A percentile compares a stretch with the other conserved stretches of the same genome.
These are phyloP conservation scores for Caenorhabditis panamensis DNA, from an alignment of 2,888 invertebrate genomes.

Conservation along the genomic window DNA sequence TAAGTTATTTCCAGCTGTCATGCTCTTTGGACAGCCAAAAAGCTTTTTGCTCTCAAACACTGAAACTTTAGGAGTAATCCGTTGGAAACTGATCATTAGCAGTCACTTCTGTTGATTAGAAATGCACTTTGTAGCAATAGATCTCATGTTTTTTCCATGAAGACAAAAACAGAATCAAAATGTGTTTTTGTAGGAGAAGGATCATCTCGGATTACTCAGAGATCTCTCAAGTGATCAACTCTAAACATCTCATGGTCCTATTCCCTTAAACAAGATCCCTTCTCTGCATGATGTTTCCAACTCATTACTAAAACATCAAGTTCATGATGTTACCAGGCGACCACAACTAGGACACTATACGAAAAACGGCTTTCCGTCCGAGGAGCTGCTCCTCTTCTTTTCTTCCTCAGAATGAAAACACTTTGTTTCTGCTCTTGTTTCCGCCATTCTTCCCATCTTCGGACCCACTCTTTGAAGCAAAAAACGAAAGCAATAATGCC, in stretches of 20 bases:
- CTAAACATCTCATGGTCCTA: not conserved
- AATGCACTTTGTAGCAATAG: too few species aligned
- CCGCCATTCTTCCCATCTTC: conserved; percentile 34
- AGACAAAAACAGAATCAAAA: too few species aligned
- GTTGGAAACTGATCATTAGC: too few species aligned
- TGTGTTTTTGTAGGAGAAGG: too few species aligned
- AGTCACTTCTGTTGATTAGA: too few species aligned
- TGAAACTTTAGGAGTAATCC: too few species aligned
- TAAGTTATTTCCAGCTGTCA: too few species aligned
- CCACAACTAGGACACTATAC: not conserved
- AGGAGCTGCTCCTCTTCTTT: not conserved
- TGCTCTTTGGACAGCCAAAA: too few species aligned
- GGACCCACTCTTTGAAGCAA: conserved; percentile 11
- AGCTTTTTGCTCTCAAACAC: too few species aligned
- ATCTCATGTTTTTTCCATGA: too few species aligned
- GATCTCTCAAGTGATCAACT: not conserved
- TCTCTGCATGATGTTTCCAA: not conserved
- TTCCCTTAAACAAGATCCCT: not conserved
- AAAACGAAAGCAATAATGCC: conserved; percentile 28
- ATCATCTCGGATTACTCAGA: not conserved
- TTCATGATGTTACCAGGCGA: conserved; percentile 34
- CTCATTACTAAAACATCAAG: conserved; percentile 27
- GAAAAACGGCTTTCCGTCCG: not conserved
- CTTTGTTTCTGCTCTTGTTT: conserved; percentile 18
- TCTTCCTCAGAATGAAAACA: conserved; percentile 11